Base-by-base conservation (phyloP, 2,888 invertebrate species). In the Synergus laeviventris region DNA sequence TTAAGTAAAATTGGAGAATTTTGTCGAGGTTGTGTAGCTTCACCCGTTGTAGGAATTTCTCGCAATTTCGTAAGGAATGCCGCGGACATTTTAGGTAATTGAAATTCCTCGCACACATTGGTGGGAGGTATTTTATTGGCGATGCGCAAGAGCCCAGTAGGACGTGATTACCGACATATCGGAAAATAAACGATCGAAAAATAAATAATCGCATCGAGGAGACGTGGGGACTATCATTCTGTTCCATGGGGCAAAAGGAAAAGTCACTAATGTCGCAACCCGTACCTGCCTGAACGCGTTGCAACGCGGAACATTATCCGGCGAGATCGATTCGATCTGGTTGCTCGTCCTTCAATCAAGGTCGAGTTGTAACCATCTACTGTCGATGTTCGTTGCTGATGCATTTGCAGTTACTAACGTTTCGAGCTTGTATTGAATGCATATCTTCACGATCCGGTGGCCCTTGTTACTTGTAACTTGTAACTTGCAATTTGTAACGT, bases 321-420 rank as follows among this genome's bases (percentile, higher is more conserved):
- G 42, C 60, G 74, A 70, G 74, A 79, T 76, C 79, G 79, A 79
- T 79, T 76, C 38, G 74, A 73, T 79, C 79, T 38, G 79, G 74
- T 62, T 7, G 14, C 61, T n/a, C 74, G 66, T 75, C 75, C 75
- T 64, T 61, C 75, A 49, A 61, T 62, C 75, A 75, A 75, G 75
- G 75, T 61, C 75, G 75, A 70, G 49, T 70, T 70, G 49, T 70
- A 70, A 70, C 70, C 49, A 70, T 70, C 49, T 54, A 70, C 70
- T 70, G 70, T 70, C 24, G 45, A 54, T 70, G 70, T 70, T 49
- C 70, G 31, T 54, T 54, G 45, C 49, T 49, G 4, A 24, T 70
- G 70, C 70, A 70, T 70, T 70, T 70, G 49, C 70, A 70, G 49
- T 70, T 70, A 54, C 31, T n/a, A 70, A 49, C 70, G 4, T 70